Base-by-base conservation (phyloP, 2,888 invertebrate genomes). In the Eristalinus sepulchralis region DNA sequence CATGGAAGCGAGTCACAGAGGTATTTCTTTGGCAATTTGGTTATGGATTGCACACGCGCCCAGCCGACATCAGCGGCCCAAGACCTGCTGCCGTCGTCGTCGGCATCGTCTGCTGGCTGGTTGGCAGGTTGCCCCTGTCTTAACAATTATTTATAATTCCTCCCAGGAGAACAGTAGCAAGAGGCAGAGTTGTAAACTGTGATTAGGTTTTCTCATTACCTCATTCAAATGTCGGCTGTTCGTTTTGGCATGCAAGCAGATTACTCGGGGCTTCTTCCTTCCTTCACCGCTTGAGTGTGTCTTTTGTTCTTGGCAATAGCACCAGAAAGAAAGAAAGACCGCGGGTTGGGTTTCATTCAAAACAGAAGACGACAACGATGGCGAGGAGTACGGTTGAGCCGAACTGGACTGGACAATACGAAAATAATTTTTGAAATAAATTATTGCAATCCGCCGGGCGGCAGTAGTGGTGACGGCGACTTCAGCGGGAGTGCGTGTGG, bases 371-470 rank as follows among this genome's bases (percentile, higher is more conserved):
- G 27, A 5, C 27, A 5, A 5, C 27, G 27, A 27, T 27, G 27
- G 27, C 5, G 27, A 27, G 27, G 2, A 27, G 27, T 5, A 27
- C 27, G 27, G 27, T 17, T 6, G 47, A 17, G 1, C 39, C 39
- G 17, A 57, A 83, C 57, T 57, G 13, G 82, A 83, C 86, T 82
- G 88, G 88, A 88, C 88, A 88, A 88, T 88, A 88, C 88, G 86
- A 88, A 88, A 88, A 88, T 88, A 88, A 88, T 88, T 88, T 88
- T 88, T 82, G 78, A 88, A 84, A 88, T 88, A 88, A 88, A 88
- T 88, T 88, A 88, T 86, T 88, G 88, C 86, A 88, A 86, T 86
- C 75, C 86, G 62, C 66, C 75, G 39, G 62, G 55, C 62, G 47
- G 20, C 73, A 33, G 66, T 17, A 2, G 33, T 11, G 67, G 68